phyloP scores from a whole-genome alignment of 2,888 invertebrate species.

The Euspilapteryx auroguttella region DNA sequence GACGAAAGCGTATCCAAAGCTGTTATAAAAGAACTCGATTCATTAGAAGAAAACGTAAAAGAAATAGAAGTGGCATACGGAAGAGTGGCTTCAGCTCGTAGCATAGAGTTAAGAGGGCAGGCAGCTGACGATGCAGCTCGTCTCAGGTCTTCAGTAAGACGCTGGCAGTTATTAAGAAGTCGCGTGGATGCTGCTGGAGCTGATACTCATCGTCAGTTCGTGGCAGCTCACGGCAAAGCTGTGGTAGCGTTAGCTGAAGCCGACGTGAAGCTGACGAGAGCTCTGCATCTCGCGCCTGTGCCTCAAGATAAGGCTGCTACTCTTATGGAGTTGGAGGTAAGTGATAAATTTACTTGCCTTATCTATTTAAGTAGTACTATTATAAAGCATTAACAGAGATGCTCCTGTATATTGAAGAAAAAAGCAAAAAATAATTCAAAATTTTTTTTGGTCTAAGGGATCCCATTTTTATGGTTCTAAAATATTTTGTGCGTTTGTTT shows the following conservation, averaged over 20 bases:
- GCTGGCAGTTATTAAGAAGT: slow-evolving; percentile 67
- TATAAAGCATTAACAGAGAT: too few species aligned
- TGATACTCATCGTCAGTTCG: slow-evolving; percentile 68
- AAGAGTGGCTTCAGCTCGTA: slow-evolving; percentile 66
- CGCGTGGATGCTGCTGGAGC: slow-evolving; percentile 62
- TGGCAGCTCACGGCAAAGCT: slow-evolving; percentile 70
- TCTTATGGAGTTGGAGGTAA: slow-evolving; percentile 48
- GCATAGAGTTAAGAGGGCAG: slow-evolving; percentile 64
- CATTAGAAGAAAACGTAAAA: slow-evolving; percentile 64
- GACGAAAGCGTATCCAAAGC: slow-evolving; percentile 63
- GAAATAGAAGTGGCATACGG: slow-evolving; percentile 71
- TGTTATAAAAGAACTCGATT: slow-evolving; percentile 59
- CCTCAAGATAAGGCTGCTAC: slow-evolving; percentile 39
- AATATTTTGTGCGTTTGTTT: too few species aligned
- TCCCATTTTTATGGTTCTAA: too few species aligned
- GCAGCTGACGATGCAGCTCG: slow-evolving; percentile 70
- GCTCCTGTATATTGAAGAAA: too few species aligned
- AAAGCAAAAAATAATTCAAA: too few species aligned
- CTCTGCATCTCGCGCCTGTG: slow-evolving; percentile 63
- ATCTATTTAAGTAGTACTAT: too few species aligned
- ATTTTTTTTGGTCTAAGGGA: too few species aligned
- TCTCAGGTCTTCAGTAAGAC: slow-evolving; percentile 63
- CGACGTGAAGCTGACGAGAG: slow-evolving; percentile 71
- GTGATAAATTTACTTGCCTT: slow-evolving; percentile 12
- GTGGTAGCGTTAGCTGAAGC: slow-evolving; percentile 71